Percentiles rank a stretch among this genome's conserved stretches.
These are phyloP conservation scores for Oceanodroma leucorhoa DNA, from an alignment of 2,797 vertebrate species.

Conservation along the genomic window DNA sequence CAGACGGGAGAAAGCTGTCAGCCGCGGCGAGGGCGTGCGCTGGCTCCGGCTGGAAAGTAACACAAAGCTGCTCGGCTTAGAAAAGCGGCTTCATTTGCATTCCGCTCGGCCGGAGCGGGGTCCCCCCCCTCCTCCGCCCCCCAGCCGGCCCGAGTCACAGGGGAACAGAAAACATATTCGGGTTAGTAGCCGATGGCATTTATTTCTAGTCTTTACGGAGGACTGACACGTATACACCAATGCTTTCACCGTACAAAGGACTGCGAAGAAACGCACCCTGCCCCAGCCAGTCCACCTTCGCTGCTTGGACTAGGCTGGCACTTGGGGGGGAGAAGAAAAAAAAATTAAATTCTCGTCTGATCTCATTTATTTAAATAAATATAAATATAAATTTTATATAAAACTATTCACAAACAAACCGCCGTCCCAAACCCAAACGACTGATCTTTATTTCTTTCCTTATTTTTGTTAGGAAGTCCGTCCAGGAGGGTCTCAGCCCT, in stretches of 20 bases:
- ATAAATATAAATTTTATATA: conserved; percentile 92
- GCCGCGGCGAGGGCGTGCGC: background rate
- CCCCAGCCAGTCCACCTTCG: background rate
- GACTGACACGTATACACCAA: background rate
- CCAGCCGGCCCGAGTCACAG: background rate
- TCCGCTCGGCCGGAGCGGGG: background rate
- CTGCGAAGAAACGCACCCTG: background rate
- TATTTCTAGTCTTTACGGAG: background rate
- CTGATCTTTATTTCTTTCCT: background rate
- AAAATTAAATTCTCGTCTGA: conserved; percentile 6
- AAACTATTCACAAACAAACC: conserved; percentile 83
- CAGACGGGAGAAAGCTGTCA: background rate
- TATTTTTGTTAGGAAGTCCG: background rate
- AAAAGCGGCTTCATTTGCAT: background rate
- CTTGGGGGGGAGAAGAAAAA: background rate
- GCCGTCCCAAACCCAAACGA: conserved; percentile 8
- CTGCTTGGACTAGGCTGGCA: background rate
- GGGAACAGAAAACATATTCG: background rate
- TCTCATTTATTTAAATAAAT: conserved; percentile 98
- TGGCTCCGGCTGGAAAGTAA: background rate
- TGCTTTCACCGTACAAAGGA: background rate
- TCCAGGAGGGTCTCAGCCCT: conserved; percentile 20
- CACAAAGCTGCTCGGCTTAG: background rate
- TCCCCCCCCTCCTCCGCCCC: background rate
- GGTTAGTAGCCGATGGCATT: conserved; percentile 11